A percentile compares a stretch with the other conserved stretches of the same genome.
Evolutionary conservation across 2,797 vertebrate genomes (phyloP).

Genomic region (Poecilia gillii): DNA sequence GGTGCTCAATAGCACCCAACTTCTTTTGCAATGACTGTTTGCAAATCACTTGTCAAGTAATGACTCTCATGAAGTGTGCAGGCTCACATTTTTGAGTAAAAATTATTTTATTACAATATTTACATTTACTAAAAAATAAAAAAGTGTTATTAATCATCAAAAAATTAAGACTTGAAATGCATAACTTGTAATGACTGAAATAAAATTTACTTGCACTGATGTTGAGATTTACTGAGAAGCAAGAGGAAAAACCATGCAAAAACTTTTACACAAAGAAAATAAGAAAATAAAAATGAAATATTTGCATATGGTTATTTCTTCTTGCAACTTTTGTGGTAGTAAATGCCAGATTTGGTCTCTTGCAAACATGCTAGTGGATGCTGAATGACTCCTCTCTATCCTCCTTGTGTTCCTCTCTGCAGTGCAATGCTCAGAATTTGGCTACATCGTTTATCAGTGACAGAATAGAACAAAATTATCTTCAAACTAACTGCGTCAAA

Average conservation of each 20-base stretch:
- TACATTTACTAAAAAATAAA: no score
- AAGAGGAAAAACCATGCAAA: not conserved
- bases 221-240: not conserved
- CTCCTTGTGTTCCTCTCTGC: not conserved
- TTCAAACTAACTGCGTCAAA: constrained; percentile 12
- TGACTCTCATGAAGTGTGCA: not conserved
- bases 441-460: not conserved
- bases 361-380: not conserved
- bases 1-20: not conserved
- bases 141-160: not conserved
- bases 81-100: not conserved
- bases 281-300: not conserved
- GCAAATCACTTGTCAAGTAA: not conserved
- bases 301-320: not conserved
- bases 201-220: not conserved
- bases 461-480: not conserved
- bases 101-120: no score
- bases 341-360: not conserved
- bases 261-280: not conserved
- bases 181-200: not conserved
- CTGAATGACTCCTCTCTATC: not conserved
- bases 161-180: not conserved
- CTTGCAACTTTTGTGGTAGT: not conserved
- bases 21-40: not conserved
- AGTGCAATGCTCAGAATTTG: not conserved